Base-by-base conservation (phyloP, 1,140 invertebrate genomes). In the Chelonus insularis region DNA sequence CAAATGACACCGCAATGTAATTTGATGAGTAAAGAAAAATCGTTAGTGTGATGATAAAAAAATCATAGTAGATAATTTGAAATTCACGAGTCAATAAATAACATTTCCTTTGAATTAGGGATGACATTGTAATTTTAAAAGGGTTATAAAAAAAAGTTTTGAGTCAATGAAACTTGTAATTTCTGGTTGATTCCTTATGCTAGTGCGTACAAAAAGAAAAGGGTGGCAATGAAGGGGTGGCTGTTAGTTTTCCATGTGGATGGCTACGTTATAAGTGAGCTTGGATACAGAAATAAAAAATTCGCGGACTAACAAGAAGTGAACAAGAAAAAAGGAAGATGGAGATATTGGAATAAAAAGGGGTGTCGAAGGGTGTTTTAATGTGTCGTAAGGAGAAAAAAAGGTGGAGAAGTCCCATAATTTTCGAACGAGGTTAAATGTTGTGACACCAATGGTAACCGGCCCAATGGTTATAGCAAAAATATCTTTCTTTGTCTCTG, bases 121-220 rank as follows among this genome's bases (percentile, higher is more conserved):
- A 52, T 52, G 34, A 52, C 9, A 11, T 14, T 18, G 9, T 4
- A n/a, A 14, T 34, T 7, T 14, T 14, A 39, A 18, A 52, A 32
- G 50, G 50, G 50, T 16, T 52, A 32, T 29, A 29, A 29, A 29
- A 29, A 29, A 29, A 57, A 57, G 23, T 37, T 45, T 57, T 41
- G 39, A 57, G 55, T 57, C 55, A 57, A 57, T 57, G 41, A 57
- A 57, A 57, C 41, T 57, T 57, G 41, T 57, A 57, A 57, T 57
- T 57, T 57, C 39, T 57, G 55, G 55, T 57, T 57, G 55, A 57
- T 57, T 57, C 55, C 41, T 57, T 21, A 29, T 29, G 25, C 25
- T 29, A 29, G 25, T 29, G 25, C 25, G 25, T 29, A 29, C 25
- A 18, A 29, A 29, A 29, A 29, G 25, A 29, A 29, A 29, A 29